phyloP scores from a whole-genome alignment of 2,113 vertebrate species.

The Eretmochelys imbricata region DNA sequence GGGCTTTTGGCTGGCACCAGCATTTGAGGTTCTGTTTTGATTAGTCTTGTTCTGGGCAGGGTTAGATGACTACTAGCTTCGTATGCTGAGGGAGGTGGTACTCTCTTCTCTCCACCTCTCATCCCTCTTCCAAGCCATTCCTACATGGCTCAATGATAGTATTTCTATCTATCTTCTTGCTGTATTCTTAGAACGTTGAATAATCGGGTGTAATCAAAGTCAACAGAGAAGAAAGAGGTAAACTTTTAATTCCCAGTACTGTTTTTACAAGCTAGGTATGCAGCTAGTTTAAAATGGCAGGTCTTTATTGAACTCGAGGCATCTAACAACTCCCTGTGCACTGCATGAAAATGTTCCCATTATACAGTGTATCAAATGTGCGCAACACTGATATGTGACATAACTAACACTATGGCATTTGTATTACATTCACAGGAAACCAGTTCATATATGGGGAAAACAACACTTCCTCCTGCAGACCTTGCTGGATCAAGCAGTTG shows the following conservation, averaged over 20 bases:
- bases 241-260: no score
- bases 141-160: not conserved
- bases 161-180: not conserved
- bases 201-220: not conserved
- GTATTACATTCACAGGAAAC: not conserved
- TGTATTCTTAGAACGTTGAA: not conserved
- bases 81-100: fast-evolving
- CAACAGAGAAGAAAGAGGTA: not conserved
- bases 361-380: not conserved
- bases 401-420: not conserved
- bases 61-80: not conserved
- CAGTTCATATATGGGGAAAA: not conserved
- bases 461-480: not conserved
- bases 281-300: not conserved
- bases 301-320: not conserved
- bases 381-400: not conserved
- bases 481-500: not conserved
- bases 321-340: not conserved
- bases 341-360: not conserved
- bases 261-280: not conserved
- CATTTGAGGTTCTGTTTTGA: not conserved
- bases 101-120: not conserved
- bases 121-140: not conserved
- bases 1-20: not conserved
- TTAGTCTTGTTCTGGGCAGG: not conserved